Base-by-base conservation (phyloP, 2,797 vertebrate genomes). In the Acipenser transmontanus region DNA sequence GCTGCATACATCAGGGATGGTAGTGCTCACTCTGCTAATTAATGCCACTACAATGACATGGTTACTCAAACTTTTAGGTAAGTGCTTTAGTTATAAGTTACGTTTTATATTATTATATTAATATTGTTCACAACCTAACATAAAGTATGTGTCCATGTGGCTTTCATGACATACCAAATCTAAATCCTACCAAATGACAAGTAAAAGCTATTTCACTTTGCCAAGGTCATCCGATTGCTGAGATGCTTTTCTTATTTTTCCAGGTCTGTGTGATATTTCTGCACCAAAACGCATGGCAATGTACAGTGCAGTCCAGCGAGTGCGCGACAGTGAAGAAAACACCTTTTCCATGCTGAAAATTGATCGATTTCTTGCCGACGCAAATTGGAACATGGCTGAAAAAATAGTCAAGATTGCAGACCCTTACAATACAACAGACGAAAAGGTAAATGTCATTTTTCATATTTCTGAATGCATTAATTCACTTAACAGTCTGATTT, bases 281-380 rank as follows among this genome's bases (percentile, higher is more conserved):
- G 61, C 14, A 59, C 63, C 64, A 9, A 71, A 65, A 8, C 64
- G 66, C 60, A 63, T 71, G 63, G 60, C 64, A 59, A 68, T 65
- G 51, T 52, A 52, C 49, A 70, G 64, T 9, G 64, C 64, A 1
- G 64, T 70, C 60, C 69, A 70, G 60, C 69, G 69, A 4, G 64
- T 70, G 13, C 17, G 59, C 0, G 69, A 67, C 56, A 70, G 65
- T 61, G 59, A 61, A 7, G 13, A 67, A 60, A 64, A 67, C 69
- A 70, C 69, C 49, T 52, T 70, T 14, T 63, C 61, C 49, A 34
- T 70, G 69, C 61, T 70, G 54, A 70, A 67, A 61, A 67, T 70
- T 5, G 69, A 70, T 62, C 12, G 61, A 20, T 70, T 63, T 57
- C 62, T 67, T 17, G 69, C 69, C 6, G 65, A 70, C 10, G 61